phyloP scores from a whole-genome alignment of 2,113 vertebrate genomes.

The Excalfactoria chinensis region DNA sequence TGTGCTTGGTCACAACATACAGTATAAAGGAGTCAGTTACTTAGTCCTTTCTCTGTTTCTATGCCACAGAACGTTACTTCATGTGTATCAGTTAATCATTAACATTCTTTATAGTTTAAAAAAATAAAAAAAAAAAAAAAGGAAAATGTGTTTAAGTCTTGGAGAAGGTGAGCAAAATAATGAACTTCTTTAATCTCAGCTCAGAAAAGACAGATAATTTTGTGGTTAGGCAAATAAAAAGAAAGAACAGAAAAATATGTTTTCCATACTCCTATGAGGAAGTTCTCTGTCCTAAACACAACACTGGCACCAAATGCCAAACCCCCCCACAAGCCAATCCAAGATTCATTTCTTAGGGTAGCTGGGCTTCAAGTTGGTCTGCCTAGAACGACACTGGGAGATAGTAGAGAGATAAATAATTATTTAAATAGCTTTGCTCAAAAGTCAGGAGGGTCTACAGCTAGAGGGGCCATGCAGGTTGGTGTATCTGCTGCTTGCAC shows the following conservation, averaged over 20 bases:
- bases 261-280: background rate
- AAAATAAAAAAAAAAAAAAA: background rate
- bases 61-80: background rate
- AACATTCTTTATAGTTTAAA: conserved; percentile 6
- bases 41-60: background rate
- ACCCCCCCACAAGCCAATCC: background rate
- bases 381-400: background rate
- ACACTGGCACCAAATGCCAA: background rate
- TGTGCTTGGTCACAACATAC: background rate
- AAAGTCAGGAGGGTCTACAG: background rate
- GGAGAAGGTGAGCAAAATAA: background rate
- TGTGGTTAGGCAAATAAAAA: background rate
- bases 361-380: background rate
- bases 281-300: background rate
- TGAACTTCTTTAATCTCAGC: background rate
- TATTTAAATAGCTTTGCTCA: background rate
- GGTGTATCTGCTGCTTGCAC: background rate
- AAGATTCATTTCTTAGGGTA: background rate
- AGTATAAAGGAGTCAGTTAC: background rate
- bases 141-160: background rate
- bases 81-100: background rate
- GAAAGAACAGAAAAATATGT: background rate
- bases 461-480: background rate
- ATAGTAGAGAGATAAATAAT: background rate
- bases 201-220: background rate